These are phyloP conservation scores for Carcharodon carcharias DNA, from an alignment of 2,797 vertebrate species.

Conservation along the genomic window DNA sequence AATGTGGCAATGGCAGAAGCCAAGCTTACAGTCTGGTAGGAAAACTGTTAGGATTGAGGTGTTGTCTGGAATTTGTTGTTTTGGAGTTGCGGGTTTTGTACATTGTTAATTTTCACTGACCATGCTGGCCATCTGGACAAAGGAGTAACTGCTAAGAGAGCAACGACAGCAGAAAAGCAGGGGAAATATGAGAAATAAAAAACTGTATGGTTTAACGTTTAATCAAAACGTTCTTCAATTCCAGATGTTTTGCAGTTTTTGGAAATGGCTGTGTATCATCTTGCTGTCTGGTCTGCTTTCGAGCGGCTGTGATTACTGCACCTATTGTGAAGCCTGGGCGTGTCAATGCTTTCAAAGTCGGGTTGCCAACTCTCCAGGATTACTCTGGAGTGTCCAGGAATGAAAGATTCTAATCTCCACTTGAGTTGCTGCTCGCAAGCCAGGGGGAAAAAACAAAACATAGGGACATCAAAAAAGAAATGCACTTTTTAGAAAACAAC, in stretches of 20 bases:
- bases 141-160: neutral
- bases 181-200: neutral
- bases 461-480: neutral
- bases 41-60: too few species aligned
- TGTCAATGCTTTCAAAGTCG: neutral
- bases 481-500: neutral
- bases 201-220: neutral
- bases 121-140: neutral
- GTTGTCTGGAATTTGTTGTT: neutral
- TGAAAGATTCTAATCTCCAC: neutral
- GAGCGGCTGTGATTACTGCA: neutral
- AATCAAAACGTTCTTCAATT: neutral
- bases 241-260: conserved; percentile 5
- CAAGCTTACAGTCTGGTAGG: neutral
- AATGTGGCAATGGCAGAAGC: neutral
- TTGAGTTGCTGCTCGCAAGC: too few species aligned
- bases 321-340: neutral
- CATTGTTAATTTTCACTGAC: neutral
- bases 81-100: neutral
- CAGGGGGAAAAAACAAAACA: neutral
- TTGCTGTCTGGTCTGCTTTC: neutral
- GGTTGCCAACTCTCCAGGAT: neutral
- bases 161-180: neutral
- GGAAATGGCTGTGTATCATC: neutral
- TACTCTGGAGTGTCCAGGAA: neutral